Evolutionary conservation across 2,797 vertebrate genomes (phyloP).

Genomic region (Alosa sapidissima): DNA sequence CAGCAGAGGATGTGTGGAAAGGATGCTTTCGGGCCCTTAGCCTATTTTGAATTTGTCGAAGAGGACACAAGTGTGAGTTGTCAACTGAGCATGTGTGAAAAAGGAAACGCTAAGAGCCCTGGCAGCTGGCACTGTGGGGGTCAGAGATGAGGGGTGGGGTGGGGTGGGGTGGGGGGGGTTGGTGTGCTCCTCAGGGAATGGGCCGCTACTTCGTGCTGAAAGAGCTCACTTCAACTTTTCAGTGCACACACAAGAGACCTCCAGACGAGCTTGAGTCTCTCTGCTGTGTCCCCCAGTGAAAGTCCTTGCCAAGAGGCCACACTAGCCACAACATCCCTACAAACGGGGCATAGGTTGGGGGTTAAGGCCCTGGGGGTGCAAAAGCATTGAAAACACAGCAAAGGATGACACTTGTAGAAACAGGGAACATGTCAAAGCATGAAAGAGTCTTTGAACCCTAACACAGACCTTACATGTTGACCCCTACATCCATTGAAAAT

Average conservation of each 20-base stretch:
- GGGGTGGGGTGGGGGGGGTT: conserved; percentile 32
- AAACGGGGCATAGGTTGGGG: conserved; percentile 18
- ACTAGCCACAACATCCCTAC: conserved; percentile 67
- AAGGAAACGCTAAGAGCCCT: conserved; percentile 67
- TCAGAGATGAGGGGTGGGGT: conserved; percentile 25
- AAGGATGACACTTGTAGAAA: background rate
- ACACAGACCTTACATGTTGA: background rate
- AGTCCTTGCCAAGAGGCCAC: conserved; percentile 70
- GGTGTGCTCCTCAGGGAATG: conserved; percentile 55
- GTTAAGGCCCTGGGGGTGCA: background rate
- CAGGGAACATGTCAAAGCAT: background rate
- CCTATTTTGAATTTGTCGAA: conserved; percentile 75
- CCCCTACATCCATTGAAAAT: background rate
- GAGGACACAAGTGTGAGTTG: conserved; percentile 73
- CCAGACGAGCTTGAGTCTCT: conserved; percentile 66
- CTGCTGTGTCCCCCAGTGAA: conserved; percentile 69
- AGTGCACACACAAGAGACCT: conserved; percentile 69
- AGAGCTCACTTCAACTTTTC: conserved; percentile 84
- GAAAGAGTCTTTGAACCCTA: background rate
- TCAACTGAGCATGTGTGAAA: conserved; percentile 70
- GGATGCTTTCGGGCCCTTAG: conserved; percentile 58
- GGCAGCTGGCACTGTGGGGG: conserved; percentile 41
- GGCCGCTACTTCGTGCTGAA: conserved; percentile 72
- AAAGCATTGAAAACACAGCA: background rate
- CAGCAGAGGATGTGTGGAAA: conserved; percentile 66